These are phyloP conservation scores for Aerospiza tachiro DNA, from an alignment of 2,797 vertebrate genomes.

Conservation along the genomic window DNA sequence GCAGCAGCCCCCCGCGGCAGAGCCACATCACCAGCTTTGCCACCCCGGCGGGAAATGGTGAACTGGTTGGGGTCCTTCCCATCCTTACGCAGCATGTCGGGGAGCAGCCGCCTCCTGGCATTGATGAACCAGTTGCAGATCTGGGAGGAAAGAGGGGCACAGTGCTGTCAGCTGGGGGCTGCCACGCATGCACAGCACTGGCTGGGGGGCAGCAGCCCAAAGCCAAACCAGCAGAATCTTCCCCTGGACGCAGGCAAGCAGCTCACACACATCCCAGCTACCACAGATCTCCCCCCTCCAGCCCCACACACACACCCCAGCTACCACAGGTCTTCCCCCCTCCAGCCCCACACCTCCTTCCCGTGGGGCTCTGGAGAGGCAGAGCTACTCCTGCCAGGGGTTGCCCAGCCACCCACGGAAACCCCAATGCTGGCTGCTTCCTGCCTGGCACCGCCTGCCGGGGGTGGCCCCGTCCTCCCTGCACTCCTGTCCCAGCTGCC, in stretches of 20 bases:
- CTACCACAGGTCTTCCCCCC: too few relatives aligned
- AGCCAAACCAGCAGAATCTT: background rate
- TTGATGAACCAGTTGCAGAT: constrained; percentile 99
- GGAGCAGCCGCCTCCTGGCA: constrained; percentile 89
- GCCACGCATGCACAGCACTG: accelerated
- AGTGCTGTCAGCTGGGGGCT: background rate
- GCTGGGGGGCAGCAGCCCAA: background rate
- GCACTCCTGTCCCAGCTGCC: background rate
- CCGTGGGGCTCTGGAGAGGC: background rate
- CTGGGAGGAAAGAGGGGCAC: constrained; percentile 65
- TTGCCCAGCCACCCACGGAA: background rate
- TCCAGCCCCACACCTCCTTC: background rate
- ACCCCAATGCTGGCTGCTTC: background rate
- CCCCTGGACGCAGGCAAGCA: background rate
- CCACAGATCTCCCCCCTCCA: too few relatives aligned
- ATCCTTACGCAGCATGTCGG: constrained; percentile 91
- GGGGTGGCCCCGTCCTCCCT: background rate
- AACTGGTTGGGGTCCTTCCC: constrained; percentile 95
- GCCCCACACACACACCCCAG: background rate
- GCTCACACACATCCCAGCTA: accelerated
- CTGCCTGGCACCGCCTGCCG: background rate
- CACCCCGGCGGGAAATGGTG: constrained; percentile 90
- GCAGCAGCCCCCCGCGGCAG: constrained; percentile 72
- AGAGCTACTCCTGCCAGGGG: background rate
- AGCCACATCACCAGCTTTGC: constrained; percentile 73